Base-by-base conservation (phyloP, 2,113 vertebrate genomes). In the Bucco capensis region DNA sequence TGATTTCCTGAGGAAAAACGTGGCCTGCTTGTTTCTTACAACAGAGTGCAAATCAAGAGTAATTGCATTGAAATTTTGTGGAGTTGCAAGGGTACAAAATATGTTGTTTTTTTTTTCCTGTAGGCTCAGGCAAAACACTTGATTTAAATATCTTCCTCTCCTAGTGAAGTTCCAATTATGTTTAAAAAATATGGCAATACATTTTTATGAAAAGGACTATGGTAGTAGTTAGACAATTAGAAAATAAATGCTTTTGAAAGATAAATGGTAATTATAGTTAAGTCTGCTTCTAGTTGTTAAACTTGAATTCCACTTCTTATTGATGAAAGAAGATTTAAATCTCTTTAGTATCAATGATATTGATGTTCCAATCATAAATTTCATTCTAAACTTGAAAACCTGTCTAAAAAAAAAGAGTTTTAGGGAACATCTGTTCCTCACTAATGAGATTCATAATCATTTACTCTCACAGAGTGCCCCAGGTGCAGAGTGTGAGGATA, bases 41-140 rank as follows among this genome's bases (percentile, higher is more conserved):
- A 33, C 14, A 72, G 53, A 72, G 70, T 89, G 81, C 57, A 92
- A 90, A 88, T 75, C 62, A 64, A 75, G 81, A 84, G 62, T 79
- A 94, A 95, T 89, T 84, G 61, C 74, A 91, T 57, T 92, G 70
- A 95, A 93, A 89, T 93, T 87, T 84, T 91, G 81, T 61, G 44
- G 31, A 69, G 14, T 61, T 87, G 44, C 9, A 91, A 66, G 33
- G 18, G 18, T 69, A 64, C 2, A 5, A 4, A 87, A 71, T 10
- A 28, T 35, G 3, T 47, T 31, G 30, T n/a, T 56, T 54, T 54
- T 80, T 27, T 57, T 51, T 75, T 60, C 37, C 16, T 50, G 22
- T 31, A 77, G 65, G 61, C 19, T 9, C 25, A 82, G 35, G 35
- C 4, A 86, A 89, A 93, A n/a, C 11, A 42, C 12, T 82, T 73